Conservation (phyloP, 2,797 vertebrate species). For the Lepidocolaptes lacrymiger region DNA sequence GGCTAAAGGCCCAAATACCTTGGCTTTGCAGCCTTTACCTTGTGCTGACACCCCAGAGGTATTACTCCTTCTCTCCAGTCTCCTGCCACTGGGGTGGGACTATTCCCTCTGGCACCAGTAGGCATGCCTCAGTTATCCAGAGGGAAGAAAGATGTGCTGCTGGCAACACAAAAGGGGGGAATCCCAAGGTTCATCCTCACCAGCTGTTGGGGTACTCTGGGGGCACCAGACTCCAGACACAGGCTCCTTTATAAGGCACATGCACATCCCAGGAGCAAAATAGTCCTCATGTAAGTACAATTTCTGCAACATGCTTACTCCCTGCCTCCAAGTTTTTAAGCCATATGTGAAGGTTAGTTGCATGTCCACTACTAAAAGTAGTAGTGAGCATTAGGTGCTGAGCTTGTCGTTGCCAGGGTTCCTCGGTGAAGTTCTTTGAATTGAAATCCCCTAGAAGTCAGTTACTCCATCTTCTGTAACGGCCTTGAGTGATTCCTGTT, state of each 20-base stretch:
- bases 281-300: background rate
- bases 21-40: background rate
- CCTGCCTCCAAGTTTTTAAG: background rate
- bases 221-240: background rate
- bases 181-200: background rate
- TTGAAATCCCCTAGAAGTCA: background rate
- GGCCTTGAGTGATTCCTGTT: background rate
- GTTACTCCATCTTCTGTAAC: background rate
- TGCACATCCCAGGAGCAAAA: background rate
- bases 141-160: background rate
- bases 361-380: background rate
- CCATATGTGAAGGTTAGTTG: background rate
- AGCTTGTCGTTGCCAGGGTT: background rate
- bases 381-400: background rate
- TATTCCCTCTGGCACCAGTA: background rate
- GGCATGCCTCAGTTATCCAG: background rate
- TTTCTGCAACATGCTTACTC: background rate
- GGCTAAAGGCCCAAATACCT: background rate
- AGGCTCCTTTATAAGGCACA: background rate
- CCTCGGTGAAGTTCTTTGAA: background rate
- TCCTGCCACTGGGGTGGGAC: rapidly evolving
- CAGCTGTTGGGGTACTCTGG: background rate
- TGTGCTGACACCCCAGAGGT: background rate
- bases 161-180: rapidly evolving
- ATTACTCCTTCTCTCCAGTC: background rate